A percentile compares a stretch with the other conserved stretches of the same genome.
These are phyloP conservation scores for Quiscalus mexicanus DNA, from an alignment of 2,113 vertebrate genomes.

Conservation along the genomic window DNA sequence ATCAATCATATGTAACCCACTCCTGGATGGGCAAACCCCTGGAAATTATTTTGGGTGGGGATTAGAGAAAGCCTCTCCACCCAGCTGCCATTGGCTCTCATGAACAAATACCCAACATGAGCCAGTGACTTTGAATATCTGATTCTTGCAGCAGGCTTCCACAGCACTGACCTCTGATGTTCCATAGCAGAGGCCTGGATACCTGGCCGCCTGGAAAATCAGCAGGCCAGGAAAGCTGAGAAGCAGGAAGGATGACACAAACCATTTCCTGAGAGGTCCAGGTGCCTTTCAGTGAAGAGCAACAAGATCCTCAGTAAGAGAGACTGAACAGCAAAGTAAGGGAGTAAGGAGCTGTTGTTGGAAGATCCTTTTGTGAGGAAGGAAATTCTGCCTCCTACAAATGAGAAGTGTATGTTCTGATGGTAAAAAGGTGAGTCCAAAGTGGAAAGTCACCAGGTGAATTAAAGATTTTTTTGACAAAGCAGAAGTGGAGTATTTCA, in stretches of 20 bases:
- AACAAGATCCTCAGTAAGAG: background rate
- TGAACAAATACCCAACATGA: background rate
- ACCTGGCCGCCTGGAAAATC: background rate
- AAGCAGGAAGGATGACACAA: background rate
- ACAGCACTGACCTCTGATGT: background rate
- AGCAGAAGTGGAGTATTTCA: background rate
- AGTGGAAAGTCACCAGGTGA: background rate
- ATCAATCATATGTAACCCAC: too few species aligned
- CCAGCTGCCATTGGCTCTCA: background rate
- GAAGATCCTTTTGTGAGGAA: background rate
- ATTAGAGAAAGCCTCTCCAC: background rate
- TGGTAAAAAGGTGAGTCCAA: background rate
- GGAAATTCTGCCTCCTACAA: background rate
- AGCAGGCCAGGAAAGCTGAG: background rate
- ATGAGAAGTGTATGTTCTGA: background rate
- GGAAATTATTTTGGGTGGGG: background rate
- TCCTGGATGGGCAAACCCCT: background rate
- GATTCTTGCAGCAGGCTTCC: background rate
- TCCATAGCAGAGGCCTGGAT: accelerated
- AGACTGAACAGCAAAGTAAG: background rate
- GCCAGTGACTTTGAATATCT: background rate
- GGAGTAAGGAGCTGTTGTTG: background rate
- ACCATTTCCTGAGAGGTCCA: background rate
- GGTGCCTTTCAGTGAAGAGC: background rate
- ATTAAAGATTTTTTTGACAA: background rate